These are phyloP conservation scores for Chrysina gloriosa DNA, from an alignment of 2,888 invertebrate species.

Conservation along the genomic window DNA sequence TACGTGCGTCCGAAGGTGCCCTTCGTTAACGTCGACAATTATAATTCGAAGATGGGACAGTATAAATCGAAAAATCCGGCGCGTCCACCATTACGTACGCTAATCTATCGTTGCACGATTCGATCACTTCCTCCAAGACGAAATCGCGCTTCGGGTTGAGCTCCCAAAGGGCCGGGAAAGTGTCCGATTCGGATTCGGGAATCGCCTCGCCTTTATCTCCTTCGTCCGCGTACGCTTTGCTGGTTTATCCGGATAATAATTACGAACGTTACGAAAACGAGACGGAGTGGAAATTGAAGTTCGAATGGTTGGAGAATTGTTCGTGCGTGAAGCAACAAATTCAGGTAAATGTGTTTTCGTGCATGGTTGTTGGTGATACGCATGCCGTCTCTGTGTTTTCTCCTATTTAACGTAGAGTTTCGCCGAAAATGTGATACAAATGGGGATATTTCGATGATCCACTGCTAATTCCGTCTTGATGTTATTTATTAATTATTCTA, in stretches of 20 bases:
- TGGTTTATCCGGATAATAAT: slow-evolving; percentile 54
- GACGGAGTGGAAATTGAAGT: slow-evolving; percentile 41
- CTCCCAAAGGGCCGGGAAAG: slow-evolving; percentile 54
- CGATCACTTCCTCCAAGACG: slow-evolving; percentile 5
- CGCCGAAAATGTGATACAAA: too few relatives aligned
- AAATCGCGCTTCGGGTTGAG: neutral
- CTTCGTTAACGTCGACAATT: neutral
- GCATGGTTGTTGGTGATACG: neutral
- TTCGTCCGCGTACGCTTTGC: slow-evolving; percentile 59
- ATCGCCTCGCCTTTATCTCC: slow-evolving; percentile 64
- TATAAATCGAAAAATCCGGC: slow-evolving; percentile 5
- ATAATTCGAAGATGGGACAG: neutral
- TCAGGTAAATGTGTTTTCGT: slow-evolving; percentile 51
- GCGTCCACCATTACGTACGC: slow-evolving; percentile 19
- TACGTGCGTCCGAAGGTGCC: slow-evolving; percentile 25
- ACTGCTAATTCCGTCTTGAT: too few relatives aligned
- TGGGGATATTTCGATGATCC: too few relatives aligned
- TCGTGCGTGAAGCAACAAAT: slow-evolving; percentile 59
- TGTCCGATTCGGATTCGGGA: slow-evolving; percentile 64
- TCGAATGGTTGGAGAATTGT: slow-evolving; percentile 54
- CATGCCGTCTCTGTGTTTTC: neutral
- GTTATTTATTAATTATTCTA: too few relatives aligned
- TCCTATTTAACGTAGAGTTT: too few relatives aligned
- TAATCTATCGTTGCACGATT: slow-evolving; percentile 21
- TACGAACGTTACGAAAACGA: slow-evolving; percentile 46